A percentile compares a stretch with the other conserved stretches of the same genome.
Conservation (phyloP, 2,113 vertebrate species). For the Cyrtonyx montezumae region DNA sequence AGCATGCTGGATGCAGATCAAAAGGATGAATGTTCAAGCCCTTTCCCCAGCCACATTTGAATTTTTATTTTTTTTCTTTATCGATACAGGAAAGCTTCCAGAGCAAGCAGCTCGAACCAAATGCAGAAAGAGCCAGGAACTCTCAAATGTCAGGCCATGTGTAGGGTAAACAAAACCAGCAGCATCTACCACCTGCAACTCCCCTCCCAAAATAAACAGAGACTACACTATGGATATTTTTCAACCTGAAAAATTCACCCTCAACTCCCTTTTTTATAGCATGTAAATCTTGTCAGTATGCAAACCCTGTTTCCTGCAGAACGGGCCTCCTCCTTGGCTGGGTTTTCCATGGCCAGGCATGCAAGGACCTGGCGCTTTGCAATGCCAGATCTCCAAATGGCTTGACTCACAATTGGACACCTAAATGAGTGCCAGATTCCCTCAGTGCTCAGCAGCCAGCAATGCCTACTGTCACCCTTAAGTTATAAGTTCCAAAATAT, state of each 20-base stretch:
- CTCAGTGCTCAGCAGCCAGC: not conserved
- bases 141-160: constrained; percentile 19
- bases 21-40: constrained; percentile 21
- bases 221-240: fast-evolving
- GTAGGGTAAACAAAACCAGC: constrained; percentile 24
- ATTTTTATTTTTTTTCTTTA: not conserved
- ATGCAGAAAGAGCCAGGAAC: not conserved
- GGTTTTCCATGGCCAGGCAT: not conserved
- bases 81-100: constrained; percentile 22
- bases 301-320: not conserved
- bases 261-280: not conserved
- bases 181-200: constrained; percentile 33
- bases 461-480: fast-evolving
- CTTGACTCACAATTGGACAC: not conserved
- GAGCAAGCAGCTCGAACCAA: not conserved
- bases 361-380: not conserved
- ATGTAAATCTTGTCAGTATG: not conserved
- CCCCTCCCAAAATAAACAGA: not conserved
- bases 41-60: not conserved
- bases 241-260: not conserved
- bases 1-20: not conserved
- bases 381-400: not conserved
- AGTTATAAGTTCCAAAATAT: not conserved
- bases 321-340: not conserved
- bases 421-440: not conserved